Evolutionary conservation across 2,113 vertebrate species (phyloP).

Genomic region (Ptilonorhynchus violaceus): DNA sequence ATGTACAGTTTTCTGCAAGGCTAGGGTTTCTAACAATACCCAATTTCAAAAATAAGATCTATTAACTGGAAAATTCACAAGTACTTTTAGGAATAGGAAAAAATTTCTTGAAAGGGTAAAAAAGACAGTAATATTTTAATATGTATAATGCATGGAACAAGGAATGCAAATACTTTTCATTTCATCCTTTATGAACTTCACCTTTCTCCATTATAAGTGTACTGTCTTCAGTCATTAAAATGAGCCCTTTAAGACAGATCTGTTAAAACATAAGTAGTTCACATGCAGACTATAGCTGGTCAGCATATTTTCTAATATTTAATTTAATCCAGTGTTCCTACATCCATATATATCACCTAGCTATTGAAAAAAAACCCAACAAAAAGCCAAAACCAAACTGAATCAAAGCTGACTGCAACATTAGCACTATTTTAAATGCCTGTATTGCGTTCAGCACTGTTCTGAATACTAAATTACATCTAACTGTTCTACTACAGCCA

Average conservation of each 20-base stretch:
- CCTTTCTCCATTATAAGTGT: background rate
- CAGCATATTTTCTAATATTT: background rate
- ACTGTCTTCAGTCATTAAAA: background rate
- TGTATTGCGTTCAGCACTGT: background rate
- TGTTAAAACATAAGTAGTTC: background rate
- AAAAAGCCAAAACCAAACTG: background rate
- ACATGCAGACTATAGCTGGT: background rate
- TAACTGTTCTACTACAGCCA: background rate
- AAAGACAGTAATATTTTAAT: background rate
- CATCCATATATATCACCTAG: background rate
- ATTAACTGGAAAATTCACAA: background rate
- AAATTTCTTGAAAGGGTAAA: accelerated
- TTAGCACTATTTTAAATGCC: slow-evolving; percentile 3
- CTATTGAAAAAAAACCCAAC: background rate
- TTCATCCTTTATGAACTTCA: background rate
- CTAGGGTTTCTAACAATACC: background rate
- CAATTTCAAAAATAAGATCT: background rate
- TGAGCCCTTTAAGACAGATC: background rate
- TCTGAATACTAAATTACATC: slow-evolving; percentile 41
- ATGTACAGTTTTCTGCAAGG: background rate
- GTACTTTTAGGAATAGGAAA: background rate
- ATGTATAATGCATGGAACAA: background rate
- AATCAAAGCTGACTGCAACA: background rate
- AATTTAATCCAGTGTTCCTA: background rate
- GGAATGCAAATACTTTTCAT: background rate